Evolutionary conservation across 2,888 invertebrate genomes (phyloP).

Genomic region (Eilema sororculum): DNA sequence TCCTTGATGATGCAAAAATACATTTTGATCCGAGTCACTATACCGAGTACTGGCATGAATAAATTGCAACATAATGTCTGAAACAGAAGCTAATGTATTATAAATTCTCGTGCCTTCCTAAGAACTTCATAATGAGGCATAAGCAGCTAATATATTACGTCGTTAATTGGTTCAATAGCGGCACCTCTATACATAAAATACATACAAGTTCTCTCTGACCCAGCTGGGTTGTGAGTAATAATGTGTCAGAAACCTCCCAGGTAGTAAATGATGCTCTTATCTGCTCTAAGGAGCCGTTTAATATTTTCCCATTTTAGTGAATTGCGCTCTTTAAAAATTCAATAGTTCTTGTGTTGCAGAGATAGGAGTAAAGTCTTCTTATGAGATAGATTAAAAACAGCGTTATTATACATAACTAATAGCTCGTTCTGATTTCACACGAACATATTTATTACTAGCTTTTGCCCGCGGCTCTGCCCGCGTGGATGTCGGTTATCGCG

Average conservation of each 20-base stretch:
- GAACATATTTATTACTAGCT: too few relatives aligned
- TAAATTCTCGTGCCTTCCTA: background rate
- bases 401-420: background rate
- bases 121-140: background rate
- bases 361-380: background rate
- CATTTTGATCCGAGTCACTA: too few relatives aligned
- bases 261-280: background rate
- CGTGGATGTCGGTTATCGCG: too few relatives aligned
- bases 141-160: background rate
- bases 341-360: background rate
- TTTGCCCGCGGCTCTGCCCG: too few relatives aligned
- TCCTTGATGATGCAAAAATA: too few relatives aligned
- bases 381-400: background rate
- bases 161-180: background rate
- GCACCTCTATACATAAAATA: background rate
- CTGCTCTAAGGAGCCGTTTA: background rate
- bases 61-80: too few relatives aligned
- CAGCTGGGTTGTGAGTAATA: constrained; percentile 2
- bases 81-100: background rate
- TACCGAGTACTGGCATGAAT: too few relatives aligned
- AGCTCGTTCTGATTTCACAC: too few relatives aligned
- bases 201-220: background rate
- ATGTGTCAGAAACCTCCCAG: background rate
- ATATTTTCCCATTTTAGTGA: background rate
- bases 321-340: background rate